phyloP scores from a whole-genome alignment of 2,888 invertebrate genomes.

The Chironomus riparius region DNA sequence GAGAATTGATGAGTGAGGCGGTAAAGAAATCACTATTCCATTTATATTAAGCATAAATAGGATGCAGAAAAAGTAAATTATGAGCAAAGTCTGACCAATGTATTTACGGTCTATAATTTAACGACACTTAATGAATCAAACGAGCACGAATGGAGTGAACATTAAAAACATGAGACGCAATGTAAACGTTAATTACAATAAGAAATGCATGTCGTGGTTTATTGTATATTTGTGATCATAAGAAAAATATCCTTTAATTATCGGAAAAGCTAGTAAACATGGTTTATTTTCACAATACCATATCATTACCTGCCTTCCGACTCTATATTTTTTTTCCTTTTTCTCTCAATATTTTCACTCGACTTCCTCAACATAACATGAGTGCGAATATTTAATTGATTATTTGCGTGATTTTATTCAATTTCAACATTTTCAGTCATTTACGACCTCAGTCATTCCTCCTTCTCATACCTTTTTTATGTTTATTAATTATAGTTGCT shows the following conservation, averaged over 20 bases:
- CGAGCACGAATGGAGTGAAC: conserved; percentile 14
- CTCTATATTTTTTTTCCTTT: neutral
- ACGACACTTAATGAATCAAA: conserved; percentile 27
- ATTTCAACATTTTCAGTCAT: conserved; percentile 6
- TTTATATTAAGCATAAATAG: neutral
- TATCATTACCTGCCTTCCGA: neutral
- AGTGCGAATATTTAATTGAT: conserved; percentile 28
- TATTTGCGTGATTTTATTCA: conserved; percentile 28
- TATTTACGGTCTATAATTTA: neutral
- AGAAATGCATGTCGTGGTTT: conserved; percentile 11
- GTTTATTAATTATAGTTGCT: conserved; percentile 26
- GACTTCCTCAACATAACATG: conserved; percentile 10
- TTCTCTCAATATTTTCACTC: neutral
- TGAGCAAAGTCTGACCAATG: neutral
- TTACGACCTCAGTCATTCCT: neutral
- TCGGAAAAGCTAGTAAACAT: conserved; percentile 4
- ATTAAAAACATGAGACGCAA: conserved; percentile 7
- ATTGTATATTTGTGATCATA: neutral
- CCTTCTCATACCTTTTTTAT: neutral
- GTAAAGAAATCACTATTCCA: neutral
- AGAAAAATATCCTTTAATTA: conserved; percentile 1
- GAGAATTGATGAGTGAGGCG: neutral
- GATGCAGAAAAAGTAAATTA: neutral
- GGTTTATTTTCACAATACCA: conserved; percentile 1
- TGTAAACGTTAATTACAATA: neutral